phyloP scores from a whole-genome alignment of 2,113 vertebrate species.

The Tamias sibiricus region DNA sequence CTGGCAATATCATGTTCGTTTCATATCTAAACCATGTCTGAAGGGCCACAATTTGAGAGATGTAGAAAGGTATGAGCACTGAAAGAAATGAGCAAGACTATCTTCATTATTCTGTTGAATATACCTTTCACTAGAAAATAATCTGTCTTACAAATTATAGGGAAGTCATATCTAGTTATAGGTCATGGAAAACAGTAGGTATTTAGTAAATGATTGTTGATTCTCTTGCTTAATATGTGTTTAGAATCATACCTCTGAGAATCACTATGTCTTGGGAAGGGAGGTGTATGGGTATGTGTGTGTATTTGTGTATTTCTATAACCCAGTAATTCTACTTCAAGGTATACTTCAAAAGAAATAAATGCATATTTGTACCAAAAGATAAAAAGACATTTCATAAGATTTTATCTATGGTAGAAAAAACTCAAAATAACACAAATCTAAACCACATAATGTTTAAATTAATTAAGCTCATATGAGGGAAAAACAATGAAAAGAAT shows the following conservation, averaged over 20 bases:
- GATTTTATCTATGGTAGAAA: not conserved
- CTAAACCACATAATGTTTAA: not conserved
- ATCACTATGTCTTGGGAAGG: not conserved
- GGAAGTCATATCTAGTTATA: not conserved
- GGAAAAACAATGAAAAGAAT: not conserved
- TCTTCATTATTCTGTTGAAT: slow-evolving; percentile 20
- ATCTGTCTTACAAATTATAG: not conserved
- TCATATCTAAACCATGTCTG: not conserved
- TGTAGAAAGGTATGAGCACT: not conserved
- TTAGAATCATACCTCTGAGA: not conserved
- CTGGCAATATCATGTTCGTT: not conserved
- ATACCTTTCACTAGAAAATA: not conserved
- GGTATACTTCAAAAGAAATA: not conserved
- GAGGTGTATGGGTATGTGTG: not conserved
- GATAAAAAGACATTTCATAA: not conserved
- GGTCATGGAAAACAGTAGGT: not conserved
- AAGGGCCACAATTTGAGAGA: not conserved
- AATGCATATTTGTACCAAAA: not conserved
- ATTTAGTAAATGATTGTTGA: not conserved
- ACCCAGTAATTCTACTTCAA: not conserved
- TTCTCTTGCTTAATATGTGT: not conserved
- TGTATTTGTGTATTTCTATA: not conserved
- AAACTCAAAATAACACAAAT: not conserved
- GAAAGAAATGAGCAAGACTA: not conserved
- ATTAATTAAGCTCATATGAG: not conserved